Evolutionary conservation across 2,113 vertebrate species (phyloP).

Genomic region (Alligator sinensis): DNA sequence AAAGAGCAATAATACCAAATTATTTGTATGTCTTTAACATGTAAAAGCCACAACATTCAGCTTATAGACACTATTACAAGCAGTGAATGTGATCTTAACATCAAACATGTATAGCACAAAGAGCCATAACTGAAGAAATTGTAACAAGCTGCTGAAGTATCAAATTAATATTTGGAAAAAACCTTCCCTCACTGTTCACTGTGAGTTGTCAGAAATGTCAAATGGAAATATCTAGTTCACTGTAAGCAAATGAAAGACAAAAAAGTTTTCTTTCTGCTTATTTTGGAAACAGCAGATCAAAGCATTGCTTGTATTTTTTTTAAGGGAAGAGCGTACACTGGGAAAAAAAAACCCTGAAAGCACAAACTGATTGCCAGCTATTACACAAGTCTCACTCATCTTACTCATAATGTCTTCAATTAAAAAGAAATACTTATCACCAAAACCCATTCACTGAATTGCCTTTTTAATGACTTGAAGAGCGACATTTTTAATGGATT

Average conservation of each 20-base stretch:
- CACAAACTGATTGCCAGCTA: not conserved
- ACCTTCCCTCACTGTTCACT: not conserved
- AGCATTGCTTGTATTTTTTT: not conserved
- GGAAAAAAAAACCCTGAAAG: not conserved
- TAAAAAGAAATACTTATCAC: slow-evolving; percentile 48
- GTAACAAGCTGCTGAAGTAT: not conserved
- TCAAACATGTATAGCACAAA: not conserved
- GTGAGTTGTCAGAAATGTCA: not conserved
- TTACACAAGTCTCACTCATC: not conserved
- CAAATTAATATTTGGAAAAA: not conserved
- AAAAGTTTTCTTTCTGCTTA: not conserved
- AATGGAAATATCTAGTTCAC: not conserved
- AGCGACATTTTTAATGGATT: slow-evolving; percentile 27
- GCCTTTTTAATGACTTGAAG: slow-evolving; percentile 60
- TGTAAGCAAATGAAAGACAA: not conserved
- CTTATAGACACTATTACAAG: not conserved
- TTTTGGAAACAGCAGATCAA: not conserved
- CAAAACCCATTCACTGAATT: slow-evolving; percentile 53
- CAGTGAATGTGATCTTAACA: not conserved
- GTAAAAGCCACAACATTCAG: not conserved
- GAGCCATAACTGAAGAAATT: not conserved
- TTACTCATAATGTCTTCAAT: slow-evolving; percentile 37
- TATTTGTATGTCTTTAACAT: not conserved
- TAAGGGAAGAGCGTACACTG: not conserved
- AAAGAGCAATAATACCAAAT: not conserved